Conservation (phyloP, 2,888 invertebrate genomes). For the Masnerella sp. region DNA sequence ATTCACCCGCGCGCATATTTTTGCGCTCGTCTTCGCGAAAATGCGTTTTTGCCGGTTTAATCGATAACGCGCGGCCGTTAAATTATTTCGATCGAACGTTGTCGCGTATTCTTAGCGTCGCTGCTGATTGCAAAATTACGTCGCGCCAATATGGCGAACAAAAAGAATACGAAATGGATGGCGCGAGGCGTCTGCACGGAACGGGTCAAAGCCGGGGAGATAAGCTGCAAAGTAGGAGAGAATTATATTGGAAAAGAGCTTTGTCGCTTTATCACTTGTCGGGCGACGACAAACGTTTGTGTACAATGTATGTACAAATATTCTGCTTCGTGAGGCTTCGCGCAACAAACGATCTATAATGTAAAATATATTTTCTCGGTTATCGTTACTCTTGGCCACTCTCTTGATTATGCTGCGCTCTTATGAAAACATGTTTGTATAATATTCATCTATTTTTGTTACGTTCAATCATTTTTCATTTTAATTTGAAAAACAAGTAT, state of each 20-base stretch:
- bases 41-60: background rate
- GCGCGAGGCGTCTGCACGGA: conserved; percentile 31
- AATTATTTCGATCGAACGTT: conserved; percentile 27
- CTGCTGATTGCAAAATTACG: conserved; percentile 39
- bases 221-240: conserved; percentile 60
- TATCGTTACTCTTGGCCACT: background rate
- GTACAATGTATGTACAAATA: conserved; percentile 67
- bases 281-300: conserved; percentile 65
- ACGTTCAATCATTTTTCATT: too few species aligned
- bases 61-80: conserved; percentile 17
- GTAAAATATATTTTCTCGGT: conserved; percentile 23
- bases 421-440: background rate
- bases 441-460: too few species aligned
- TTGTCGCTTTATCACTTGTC: conserved; percentile 69
- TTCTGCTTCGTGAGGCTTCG: conserved; percentile 60
- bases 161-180: conserved; percentile 52
- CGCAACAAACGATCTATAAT: conserved; percentile 24
- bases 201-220: conserved; percentile 54
- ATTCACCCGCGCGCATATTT: conserved; percentile 30
- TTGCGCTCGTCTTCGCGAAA: conserved; percentile 4
- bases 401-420: conserved; percentile 14
- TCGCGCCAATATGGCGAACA: conserved; percentile 22
- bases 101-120: conserved; percentile 26
- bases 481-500: too few species aligned
- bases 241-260: conserved; percentile 70